Evolutionary conservation across 2,113 vertebrate species (phyloP).

Genomic region (Ciconia stormi): DNA sequence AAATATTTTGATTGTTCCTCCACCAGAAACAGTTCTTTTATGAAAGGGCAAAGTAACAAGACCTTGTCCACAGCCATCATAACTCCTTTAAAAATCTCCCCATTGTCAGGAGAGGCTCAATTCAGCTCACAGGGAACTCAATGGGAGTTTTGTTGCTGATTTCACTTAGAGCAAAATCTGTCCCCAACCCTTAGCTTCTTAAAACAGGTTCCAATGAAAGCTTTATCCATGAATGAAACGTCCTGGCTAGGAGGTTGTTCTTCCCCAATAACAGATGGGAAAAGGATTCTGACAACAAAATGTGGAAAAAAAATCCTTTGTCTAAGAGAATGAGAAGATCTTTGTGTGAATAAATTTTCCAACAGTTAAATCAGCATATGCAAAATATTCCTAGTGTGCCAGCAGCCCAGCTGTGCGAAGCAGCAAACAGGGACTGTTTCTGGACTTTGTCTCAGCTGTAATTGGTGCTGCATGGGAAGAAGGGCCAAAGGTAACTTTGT

Average conservation of each 20-base stretch:
- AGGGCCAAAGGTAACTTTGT: background rate
- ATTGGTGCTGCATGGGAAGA: background rate
- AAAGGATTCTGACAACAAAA: background rate
- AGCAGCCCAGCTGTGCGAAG: background rate
- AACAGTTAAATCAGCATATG: background rate
- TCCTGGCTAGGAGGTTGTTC: background rate
- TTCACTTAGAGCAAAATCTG: background rate
- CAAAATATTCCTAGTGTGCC: background rate
- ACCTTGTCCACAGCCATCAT: background rate
- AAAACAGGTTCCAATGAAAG: background rate
- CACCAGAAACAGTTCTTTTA: background rate
- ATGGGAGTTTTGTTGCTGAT: background rate
- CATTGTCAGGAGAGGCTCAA: background rate
- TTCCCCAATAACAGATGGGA: background rate
- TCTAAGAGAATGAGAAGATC: background rate
- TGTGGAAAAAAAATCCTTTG: background rate
- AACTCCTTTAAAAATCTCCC: background rate
- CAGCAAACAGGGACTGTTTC: background rate
- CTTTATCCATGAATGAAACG: background rate
- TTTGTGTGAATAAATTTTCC: background rate
- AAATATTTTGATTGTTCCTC: conserved; percentile 50
- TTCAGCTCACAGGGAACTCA: background rate
- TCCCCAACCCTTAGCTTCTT: background rate
- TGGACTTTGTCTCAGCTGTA: background rate
- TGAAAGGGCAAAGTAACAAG: background rate